Percentiles rank a stretch among this genome's conserved stretches.
These are phyloP conservation scores for Clinocottus analis DNA, from an alignment of 2,113 vertebrate species.

Conservation along the genomic window DNA sequence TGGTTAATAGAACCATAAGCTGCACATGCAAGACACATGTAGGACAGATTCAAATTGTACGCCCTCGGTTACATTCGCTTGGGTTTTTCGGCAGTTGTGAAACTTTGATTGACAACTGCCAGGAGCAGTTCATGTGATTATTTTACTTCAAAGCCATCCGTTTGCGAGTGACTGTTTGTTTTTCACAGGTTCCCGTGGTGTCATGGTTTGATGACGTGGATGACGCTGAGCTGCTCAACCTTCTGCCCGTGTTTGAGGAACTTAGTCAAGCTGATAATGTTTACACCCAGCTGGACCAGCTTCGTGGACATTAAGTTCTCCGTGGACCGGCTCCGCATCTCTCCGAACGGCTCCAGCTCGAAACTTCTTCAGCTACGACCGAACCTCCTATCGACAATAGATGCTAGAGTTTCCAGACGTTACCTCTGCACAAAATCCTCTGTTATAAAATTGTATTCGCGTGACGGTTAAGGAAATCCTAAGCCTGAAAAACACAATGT, in stretches of 20 bases:
- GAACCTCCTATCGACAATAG: neutral
- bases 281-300: slow-evolving; percentile 88
- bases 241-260: slow-evolving; percentile 91
- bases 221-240: slow-evolving; percentile 89
- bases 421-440: slow-evolving; percentile 35
- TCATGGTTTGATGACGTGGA: slow-evolving; percentile 95
- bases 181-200: slow-evolving; percentile 87
- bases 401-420: slow-evolving; percentile 6
- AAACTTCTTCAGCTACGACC: slow-evolving; percentile 5
- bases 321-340: neutral
- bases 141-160: neutral
- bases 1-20: neutral
- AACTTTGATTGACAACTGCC: neutral
- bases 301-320: slow-evolving; percentile 83
- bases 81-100: neutral
- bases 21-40: neutral
- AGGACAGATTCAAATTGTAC: neutral
- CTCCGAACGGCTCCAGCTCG: neutral
- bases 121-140: neutral
- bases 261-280: slow-evolving; percentile 88
- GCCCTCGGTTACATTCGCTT: neutral
- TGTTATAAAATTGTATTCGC: slow-evolving; percentile 33
- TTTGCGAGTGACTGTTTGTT: neutral
- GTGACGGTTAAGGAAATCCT: slow-evolving; percentile 26
- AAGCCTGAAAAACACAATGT: slow-evolving; percentile 30